Base-by-base conservation (phyloP, 2,797 vertebrate species). In the Euthynnus affinis region DNA sequence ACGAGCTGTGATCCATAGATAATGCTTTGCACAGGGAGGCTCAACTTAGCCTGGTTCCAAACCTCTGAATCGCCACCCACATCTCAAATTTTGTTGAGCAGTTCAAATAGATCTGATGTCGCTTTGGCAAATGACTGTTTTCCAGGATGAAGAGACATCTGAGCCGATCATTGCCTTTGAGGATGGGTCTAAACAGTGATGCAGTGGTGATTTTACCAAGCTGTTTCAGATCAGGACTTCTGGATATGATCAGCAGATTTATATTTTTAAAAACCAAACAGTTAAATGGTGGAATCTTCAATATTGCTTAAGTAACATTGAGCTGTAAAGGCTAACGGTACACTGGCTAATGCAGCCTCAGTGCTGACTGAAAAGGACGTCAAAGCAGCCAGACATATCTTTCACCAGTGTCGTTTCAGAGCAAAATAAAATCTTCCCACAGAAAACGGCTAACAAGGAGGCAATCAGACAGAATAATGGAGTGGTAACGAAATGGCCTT, bases 1-100 rank as follows among this genome's bases (percentile, higher is more conserved):
- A 93, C 79, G 63, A 82, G 89, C 90, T 86, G 84, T 90, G 90
- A 93, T 93, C 93, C 91, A 92, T 91, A 91, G 91, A 92, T 92
- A 91, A 93, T 93, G 88, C 88, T 83, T 90, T 86, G 83, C 89
- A 84, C 72, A 84, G 82, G 74, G 80, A 89, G 81, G 75, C 88
- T 89, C 78, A 79, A 53, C 76, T 80, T 79, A 75, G 82, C 82
- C 76, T 49, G 66, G 63, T 72, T 88, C 44, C 83, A 88, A 80
- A 73, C 65, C 62, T 81, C 81, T 71, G 67, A 82, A 71, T 79
- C 15, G 3, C 51, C 48, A 29, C 23, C 32, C 53, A 86, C 80
- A 25, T 83, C 81, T 87, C 68, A 64, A 71, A 80, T 84, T 84
- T 75, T 79, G 86, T 83, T 6, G 69, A 82, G 76, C 37, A 18